These are phyloP conservation scores for Cardiocondyla obscurior DNA, from an alignment of 1,140 invertebrate species.

Conservation along the genomic window DNA sequence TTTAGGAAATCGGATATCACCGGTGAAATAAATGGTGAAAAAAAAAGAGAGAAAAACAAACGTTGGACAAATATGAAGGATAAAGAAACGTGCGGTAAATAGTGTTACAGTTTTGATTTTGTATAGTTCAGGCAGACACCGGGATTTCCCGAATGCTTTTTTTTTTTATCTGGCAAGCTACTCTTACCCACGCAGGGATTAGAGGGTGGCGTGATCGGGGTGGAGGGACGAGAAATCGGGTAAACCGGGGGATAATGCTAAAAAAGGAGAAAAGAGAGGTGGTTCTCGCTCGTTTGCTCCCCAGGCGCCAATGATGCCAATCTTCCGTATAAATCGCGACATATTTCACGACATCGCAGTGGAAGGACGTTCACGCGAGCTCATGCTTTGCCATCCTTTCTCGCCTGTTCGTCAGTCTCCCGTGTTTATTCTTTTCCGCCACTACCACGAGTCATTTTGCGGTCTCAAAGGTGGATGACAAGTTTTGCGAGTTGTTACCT, in stretches of 20 bases:
- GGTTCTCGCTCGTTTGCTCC: slow-evolving; percentile 71
- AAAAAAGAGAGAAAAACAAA: neutral
- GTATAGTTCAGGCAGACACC: slow-evolving; percentile 73
- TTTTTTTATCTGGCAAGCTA: slow-evolving; percentile 81
- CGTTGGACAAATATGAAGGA: neutral
- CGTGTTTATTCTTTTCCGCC: neutral
- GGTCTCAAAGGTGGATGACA: slow-evolving; percentile 62
- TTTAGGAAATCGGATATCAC: slow-evolving; percentile 46
- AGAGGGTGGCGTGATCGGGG: slow-evolving; percentile 34
- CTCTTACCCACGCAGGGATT: slow-evolving; percentile 37
- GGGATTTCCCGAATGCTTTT: slow-evolving; percentile 82
- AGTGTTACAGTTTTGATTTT: slow-evolving; percentile 76
- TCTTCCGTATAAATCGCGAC: slow-evolving; percentile 84
- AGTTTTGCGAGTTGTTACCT: slow-evolving; percentile 72
- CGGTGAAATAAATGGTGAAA: neutral
- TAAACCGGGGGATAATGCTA: slow-evolving; percentile 39
- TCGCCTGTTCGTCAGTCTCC: neutral
- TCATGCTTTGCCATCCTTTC: slow-evolving; percentile 9
- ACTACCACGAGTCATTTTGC: slow-evolving; percentile 38
- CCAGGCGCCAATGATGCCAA: slow-evolving; percentile 82
- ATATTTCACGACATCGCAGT: slow-evolving; percentile 80
- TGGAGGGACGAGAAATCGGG: slow-evolving; percentile 15
- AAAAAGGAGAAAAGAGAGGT: neutral
- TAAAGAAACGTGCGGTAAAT: neutral
- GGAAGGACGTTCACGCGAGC: slow-evolving; percentile 7